phyloP scores from a whole-genome alignment of 2,113 vertebrate genomes.

The Chelonoidis abingdonii region DNA sequence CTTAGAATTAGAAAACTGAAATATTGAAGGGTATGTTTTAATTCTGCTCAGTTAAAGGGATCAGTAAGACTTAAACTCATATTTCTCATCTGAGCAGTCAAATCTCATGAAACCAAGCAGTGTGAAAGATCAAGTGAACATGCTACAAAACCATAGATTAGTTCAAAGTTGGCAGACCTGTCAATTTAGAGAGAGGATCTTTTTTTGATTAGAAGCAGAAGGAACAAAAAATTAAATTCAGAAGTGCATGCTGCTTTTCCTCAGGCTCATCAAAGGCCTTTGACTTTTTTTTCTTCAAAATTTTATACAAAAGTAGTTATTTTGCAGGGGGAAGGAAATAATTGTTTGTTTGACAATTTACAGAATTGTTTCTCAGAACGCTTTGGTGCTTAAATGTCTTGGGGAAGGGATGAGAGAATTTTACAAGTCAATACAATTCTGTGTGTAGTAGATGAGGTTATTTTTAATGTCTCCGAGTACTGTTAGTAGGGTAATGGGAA shows the following conservation, averaged over 20 bases:
- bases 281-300: conserved; percentile 6
- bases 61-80: not conserved
- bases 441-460: not conserved
- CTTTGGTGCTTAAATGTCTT: conserved; percentile 3
- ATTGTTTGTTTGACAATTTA: not conserved
- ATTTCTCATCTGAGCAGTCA: not conserved
- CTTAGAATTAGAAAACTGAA: conserved; percentile 13
- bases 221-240: conserved; percentile 52
- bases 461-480: not conserved
- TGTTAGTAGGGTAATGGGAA: not conserved
- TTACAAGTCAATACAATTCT: conserved; percentile 33
- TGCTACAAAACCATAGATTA: not conserved
- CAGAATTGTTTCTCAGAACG: not conserved
- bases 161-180: not conserved
- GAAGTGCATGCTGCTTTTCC: not conserved
- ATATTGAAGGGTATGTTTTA: not conserved
- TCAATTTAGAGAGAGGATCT: not conserved
- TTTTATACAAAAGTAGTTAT: not conserved
- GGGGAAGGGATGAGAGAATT: not conserved
- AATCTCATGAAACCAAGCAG: not conserved
- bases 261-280: conserved; percentile 11
- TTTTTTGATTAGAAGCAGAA: not conserved
- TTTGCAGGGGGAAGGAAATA: not conserved
- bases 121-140: conserved; percentile 1
- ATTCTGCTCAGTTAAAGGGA: not conserved